Percentiles rank a stretch among this genome's conserved stretches.
Conservation (phyloP, 2,888 invertebrate genomes). For the Sinotaia quadrata region DNA sequence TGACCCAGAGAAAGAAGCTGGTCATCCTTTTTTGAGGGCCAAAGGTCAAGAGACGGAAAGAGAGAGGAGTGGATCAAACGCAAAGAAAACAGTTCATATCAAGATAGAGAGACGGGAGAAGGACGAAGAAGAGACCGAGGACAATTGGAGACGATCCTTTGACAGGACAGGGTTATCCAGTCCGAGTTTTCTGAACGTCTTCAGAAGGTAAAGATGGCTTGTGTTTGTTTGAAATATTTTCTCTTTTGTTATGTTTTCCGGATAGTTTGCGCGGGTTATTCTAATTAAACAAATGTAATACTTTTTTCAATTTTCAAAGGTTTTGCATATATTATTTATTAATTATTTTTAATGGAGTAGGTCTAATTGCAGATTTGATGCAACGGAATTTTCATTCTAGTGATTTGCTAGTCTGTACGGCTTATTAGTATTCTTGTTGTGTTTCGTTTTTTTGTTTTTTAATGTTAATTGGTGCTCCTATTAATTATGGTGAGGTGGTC, state of each 20-base stretch:
- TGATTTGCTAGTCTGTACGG: too few species aligned
- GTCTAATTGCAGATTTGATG: too few species aligned
- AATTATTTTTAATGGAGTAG: background rate
- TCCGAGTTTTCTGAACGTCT: background rate
- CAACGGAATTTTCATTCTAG: too few species aligned
- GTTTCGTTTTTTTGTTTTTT: too few species aligned
- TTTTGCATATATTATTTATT: background rate
- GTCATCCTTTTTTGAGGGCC: background rate
- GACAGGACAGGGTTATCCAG: background rate
- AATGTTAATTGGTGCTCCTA: too few species aligned
- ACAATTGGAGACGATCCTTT: background rate
- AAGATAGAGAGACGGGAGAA: background rate
- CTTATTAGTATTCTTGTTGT: too few species aligned
- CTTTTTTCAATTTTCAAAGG: background rate
- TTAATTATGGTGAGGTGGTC: too few species aligned
- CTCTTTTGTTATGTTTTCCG: too few species aligned
- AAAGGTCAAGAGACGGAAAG: background rate
- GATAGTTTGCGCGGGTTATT: background rate
- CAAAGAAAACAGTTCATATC: background rate
- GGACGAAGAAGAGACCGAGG: background rate
- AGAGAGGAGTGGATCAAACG: background rate
- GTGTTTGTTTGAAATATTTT: background rate
- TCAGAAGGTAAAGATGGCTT: background rate
- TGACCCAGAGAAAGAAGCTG: background rate
- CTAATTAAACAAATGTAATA: background rate